phyloP scores from a whole-genome alignment of 2,113 vertebrate species.

The Epinephelus moara region DNA sequence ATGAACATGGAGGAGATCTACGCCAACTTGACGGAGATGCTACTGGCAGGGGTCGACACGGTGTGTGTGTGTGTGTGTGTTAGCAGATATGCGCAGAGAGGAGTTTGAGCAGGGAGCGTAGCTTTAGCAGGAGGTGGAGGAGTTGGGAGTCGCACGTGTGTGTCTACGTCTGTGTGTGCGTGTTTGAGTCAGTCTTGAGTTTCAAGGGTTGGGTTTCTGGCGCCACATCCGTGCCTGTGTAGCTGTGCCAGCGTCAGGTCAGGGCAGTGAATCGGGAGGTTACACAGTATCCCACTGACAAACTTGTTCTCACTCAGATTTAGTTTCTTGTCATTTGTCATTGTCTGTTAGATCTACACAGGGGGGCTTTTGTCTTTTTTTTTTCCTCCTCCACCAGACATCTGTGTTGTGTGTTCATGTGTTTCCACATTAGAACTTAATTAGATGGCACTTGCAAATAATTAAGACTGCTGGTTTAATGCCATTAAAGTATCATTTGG shows the following conservation, averaged over 20 bases:
- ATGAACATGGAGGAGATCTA: constrained; percentile 94
- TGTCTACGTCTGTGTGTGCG: constrained; percentile 22
- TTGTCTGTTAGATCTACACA: constrained; percentile 56
- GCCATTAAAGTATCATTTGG: not conserved
- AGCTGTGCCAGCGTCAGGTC: constrained; percentile 73
- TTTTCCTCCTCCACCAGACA: constrained; percentile 32
- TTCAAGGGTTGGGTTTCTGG: constrained; percentile 73
- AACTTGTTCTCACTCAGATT: constrained; percentile 74
- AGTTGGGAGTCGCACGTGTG: constrained; percentile 4
- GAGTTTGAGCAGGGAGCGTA: not conserved
- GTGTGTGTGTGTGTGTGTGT: constrained; percentile 74
- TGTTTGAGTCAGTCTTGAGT: constrained; percentile 58
- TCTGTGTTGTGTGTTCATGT: constrained; percentile 41
- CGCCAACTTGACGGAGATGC: constrained; percentile 94
- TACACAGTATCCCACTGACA: constrained; percentile 66
- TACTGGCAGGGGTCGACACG: constrained; percentile 94
- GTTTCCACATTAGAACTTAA: constrained; percentile 29
- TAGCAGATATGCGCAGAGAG: not conserved
- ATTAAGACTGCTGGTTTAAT: constrained; percentile 16
- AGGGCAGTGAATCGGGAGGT: constrained; percentile 63
- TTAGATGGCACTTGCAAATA: constrained; percentile 13
- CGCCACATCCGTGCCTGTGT: constrained; percentile 66
- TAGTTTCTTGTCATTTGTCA: constrained; percentile 68
- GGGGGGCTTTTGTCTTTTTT: constrained; percentile 57
- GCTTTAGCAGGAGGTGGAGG: not conserved